Base-by-base conservation (phyloP, 92 coral and sea anemone species). In the Zoanthus gigantus region DNA sequence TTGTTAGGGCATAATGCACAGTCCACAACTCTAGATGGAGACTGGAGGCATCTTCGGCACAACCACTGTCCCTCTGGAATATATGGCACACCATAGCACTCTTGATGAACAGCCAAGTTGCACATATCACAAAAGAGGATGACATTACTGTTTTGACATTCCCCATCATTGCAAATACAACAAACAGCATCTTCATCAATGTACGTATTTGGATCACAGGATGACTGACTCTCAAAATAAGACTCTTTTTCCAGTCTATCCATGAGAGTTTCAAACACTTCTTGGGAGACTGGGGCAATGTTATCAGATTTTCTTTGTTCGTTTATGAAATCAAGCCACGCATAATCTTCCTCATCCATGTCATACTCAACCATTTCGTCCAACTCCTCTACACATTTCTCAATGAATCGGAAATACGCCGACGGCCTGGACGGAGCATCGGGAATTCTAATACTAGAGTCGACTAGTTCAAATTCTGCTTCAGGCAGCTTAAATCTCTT, bases 11-110 rank as follows among this genome's bases (percentile, higher is more conserved):
- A 97, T 82, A 97, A 85, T 61, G 94, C 98, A 86, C 99, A 97
- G 86, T 97, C 99, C 2, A 97, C 99, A 3, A 94, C 98, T 78
- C 98, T 92, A 17, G 99, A 97, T 56, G 99, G 99, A 46, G 99
- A 97, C 88, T 97, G 98, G 86, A 97, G 93, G 86, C 99, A 97
- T 30, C 99, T 93, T 60, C 99, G 92, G 71, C 99, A 97, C 50
- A 97, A 97, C 99, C 99, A 97, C 94, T 97, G 99, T 53, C 99
- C 99, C 92, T 97, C 99, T 4, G 99, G 99, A 78, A 97, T 97
- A 86, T 97, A 97, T 16, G 99, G 99, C 29, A 97, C 99, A 17
- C 99, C 99, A 87, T 97, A 97, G 91, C 99, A 97, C 83, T 97
- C 99, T 78, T 97, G 99, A 85, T 97, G 99, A 30, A 97, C 99